Evolutionary conservation across 2,113 vertebrate species (phyloP), one percentile per base, ranked within the genome.

Genomic region (Ceuthmochares aereus): DNA sequence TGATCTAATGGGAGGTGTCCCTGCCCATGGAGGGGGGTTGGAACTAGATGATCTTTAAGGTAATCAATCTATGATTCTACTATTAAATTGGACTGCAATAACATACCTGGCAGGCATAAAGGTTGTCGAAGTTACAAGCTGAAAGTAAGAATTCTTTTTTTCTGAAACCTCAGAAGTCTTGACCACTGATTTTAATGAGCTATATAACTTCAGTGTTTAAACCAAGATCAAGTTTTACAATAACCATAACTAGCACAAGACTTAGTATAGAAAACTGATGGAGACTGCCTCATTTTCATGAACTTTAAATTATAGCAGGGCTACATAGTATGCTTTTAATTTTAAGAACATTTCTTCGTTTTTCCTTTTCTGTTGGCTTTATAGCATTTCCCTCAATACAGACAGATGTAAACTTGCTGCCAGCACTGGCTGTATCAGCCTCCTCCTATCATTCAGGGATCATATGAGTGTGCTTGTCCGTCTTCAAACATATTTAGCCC

Each of bases 111-210:
- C 32, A 42, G 34, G 32, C 1, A 5, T 56, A 51, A 92, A 96
- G 6, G 16, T 34, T 83, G 37, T 21, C 9, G 10, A 16, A 64
- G 17, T 82, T 87, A 82, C 37, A 25, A 69, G 43, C 10, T 51
- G 42, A 89, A 79, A 27, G 78, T 45, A 75, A 77, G 47, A 70
- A 62, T 19, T 62, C 19, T 1, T 60, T 32, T 90, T 80, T 94
- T 52, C 67, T 93, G 73, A 95, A 92, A 86, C 12, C 22, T 84
- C 37, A 79, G 51, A 89, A 64, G 47, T 49, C 52, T 90, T 56
- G 78, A 34, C 15, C 18, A 82, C n/a, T 89, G 80, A 66, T 92
- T 96, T 89, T 66, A 87, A 89, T 75, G 10, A 89, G 76, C 34
- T 58, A 27, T 52, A 17, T 59, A 87, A 75, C 1, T 80, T 29